Conservation (phyloP, 2,797 vertebrate species). For the Cossypha polioptera region DNA sequence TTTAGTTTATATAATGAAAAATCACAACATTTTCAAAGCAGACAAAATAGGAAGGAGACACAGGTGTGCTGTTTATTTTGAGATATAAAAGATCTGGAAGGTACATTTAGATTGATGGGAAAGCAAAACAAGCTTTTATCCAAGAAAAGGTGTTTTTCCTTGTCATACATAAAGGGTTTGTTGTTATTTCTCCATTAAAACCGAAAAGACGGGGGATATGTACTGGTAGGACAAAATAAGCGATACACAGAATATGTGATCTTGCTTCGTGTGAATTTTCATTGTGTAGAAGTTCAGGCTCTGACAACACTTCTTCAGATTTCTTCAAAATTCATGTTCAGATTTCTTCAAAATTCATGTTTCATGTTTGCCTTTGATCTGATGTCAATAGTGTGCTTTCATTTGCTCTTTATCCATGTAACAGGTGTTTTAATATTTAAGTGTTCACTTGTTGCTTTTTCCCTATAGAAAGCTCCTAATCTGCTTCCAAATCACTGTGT, state of each 20-base stretch:
- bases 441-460: not conserved
- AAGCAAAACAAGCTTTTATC: not conserved
- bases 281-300: not conserved
- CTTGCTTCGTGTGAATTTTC: not conserved
- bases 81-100: not conserved
- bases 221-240: not conserved
- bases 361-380: not conserved
- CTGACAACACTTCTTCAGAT: not conserved
- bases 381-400: not conserved
- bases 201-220: not conserved
- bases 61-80: not conserved
- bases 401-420: not conserved
- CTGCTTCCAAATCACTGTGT: not conserved
- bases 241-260: not conserved
- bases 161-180: not conserved
- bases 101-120: not conserved
- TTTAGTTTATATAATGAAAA: slow-evolving; percentile 6
- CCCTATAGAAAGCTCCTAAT: not conserved
- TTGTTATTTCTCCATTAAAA: not conserved
- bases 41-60: not conserved
- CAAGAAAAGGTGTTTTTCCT: not conserved
- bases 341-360: not conserved
- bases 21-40: not conserved
- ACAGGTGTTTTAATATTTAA: not conserved
- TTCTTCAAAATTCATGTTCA: not conserved